Evolutionary conservation across 2,113 vertebrate genomes (phyloP).

Genomic region (Puntigrus tetrazona): DNA sequence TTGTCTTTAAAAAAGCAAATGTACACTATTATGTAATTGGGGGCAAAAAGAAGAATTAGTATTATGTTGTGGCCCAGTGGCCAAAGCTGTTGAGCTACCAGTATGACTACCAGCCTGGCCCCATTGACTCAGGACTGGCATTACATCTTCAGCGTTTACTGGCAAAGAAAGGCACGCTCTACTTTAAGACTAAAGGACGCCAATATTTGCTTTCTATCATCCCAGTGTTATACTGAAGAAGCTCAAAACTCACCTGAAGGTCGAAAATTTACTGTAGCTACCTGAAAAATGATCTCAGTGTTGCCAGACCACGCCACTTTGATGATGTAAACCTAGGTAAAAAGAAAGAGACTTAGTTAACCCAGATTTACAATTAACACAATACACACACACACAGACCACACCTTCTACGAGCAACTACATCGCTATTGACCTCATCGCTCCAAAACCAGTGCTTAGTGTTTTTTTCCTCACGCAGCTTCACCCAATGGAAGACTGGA

Average conservation of each 20-base stretch:
- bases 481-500: neutral
- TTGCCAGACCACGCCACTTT: constrained; percentile 93
- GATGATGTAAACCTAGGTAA: constrained; percentile 93
- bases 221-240: neutral
- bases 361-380: too few species aligned
- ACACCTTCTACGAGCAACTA: neutral
- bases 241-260: constrained; percentile 83
- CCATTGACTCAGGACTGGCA: neutral
- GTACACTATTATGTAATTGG: too few species aligned
- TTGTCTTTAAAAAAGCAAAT: too few species aligned
- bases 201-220: neutral
- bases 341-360: constrained; percentile 9
- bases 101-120: too few species aligned
- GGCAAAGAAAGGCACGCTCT: neutral
- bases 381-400: too few species aligned
- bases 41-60: too few species aligned
- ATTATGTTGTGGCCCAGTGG: too few species aligned
- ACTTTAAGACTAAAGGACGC: neutral
- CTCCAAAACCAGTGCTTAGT: neutral
- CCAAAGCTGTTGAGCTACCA: neutral
- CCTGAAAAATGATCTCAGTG: constrained; percentile 90
- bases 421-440: neutral
- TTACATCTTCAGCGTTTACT: neutral
- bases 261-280: constrained; percentile 99
- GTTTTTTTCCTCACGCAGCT: neutral